These are phyloP conservation scores for Pristiophorus japonicus DNA, from an alignment of 2,113 vertebrate species.

Conservation along the genomic window DNA sequence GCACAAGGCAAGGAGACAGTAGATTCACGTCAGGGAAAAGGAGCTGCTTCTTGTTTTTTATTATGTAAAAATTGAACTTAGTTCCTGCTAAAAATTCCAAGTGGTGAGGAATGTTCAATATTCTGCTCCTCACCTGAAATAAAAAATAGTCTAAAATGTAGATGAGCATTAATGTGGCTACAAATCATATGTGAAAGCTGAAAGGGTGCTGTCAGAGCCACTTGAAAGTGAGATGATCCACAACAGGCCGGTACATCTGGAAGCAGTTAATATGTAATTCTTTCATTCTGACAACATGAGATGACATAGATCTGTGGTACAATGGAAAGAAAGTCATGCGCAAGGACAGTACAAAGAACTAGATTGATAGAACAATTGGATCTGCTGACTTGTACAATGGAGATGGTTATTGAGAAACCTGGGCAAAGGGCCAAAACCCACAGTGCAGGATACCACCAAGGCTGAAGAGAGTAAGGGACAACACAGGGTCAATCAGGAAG, in stretches of 20 bases:
- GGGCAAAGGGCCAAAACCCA: background rate
- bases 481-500: background rate
- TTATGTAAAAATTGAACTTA: background rate
- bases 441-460: background rate
- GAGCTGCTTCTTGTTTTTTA: background rate
- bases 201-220: background rate
- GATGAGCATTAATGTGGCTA: background rate
- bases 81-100: background rate
- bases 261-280: constrained; percentile 49
- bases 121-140: background rate
- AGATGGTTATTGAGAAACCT: background rate
- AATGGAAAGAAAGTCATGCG: background rate
- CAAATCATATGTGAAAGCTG: background rate
- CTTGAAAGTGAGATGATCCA: constrained; percentile 38
- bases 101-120: background rate
- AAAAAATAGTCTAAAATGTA: background rate
- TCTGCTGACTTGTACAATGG: background rate
- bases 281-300: background rate
- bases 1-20: constrained; percentile 45
- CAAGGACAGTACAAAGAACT: background rate
- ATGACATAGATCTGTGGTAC: background rate
- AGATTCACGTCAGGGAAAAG: constrained; percentile 42
- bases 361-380: background rate
- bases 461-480: background rate
- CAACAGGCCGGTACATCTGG: constrained; percentile 60